phyloP scores from a whole-genome alignment of 2,888 invertebrate species.

The Acrobasis consociella region DNA sequence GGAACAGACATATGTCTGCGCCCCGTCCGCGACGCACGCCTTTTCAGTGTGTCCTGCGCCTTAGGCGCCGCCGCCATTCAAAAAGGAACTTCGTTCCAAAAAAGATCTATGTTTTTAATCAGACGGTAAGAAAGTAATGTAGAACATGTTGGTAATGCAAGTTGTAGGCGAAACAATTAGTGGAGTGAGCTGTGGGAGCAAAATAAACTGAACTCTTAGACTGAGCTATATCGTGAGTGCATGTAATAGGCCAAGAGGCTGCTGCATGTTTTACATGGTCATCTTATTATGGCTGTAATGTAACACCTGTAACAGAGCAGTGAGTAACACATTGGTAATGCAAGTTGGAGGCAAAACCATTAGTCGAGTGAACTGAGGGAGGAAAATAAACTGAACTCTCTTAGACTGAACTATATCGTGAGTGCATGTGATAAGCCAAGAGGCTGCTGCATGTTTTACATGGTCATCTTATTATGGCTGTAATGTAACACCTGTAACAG shows the following conservation, averaged over 20 bases:
- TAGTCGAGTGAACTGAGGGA: background rate
- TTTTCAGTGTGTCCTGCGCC: too few relatives aligned
- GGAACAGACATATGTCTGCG: too few relatives aligned
- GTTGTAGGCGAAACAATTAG: background rate
- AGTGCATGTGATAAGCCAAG: background rate
- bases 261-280: too few relatives aligned
- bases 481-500: too few relatives aligned
- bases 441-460: too few relatives aligned
- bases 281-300: background rate
- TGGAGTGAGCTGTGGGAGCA: background rate
- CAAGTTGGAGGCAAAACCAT: background rate
- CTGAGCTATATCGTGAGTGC: background rate
- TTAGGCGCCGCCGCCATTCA: too few relatives aligned
- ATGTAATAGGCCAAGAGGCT: background rate
- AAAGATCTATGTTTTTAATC: too few relatives aligned
- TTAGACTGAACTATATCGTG: background rate
- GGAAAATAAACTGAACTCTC: background rate
- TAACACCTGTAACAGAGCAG: too few relatives aligned
- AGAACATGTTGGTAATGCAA: background rate
- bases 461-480: background rate
- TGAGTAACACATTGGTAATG: background rate
- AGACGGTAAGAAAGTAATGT: background rate
- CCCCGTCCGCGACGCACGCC: too few relatives aligned
- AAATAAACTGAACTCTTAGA: background rate
- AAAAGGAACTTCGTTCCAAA: too few relatives aligned